Conservation (phyloP, 2,888 invertebrate species). For the Physocephala rufipes region DNA sequence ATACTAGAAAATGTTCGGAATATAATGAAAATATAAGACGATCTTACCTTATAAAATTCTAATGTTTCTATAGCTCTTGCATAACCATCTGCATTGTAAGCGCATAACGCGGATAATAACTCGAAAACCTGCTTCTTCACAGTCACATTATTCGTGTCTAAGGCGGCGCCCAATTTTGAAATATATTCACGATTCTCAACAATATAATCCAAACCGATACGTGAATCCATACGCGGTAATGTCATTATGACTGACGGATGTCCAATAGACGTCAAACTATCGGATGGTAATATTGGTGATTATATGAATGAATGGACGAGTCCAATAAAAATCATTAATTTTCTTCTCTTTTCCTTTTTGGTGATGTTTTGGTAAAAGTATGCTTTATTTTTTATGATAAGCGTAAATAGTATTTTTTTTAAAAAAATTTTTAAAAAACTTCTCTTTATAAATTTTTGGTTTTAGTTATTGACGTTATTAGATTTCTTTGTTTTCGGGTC, state of each 20-base stretch:
- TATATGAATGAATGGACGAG: background rate
- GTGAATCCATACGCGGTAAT: constrained; percentile 79
- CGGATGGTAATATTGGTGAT: background rate
- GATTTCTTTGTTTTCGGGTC: too few species aligned
- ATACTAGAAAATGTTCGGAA: too few species aligned
- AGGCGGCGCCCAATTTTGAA: constrained; percentile 88
- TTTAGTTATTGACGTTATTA: too few species aligned
- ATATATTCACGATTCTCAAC: constrained; percentile 94
- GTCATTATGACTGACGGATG: constrained; percentile 23
- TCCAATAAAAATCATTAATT: background rate
- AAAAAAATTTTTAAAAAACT: too few species aligned
- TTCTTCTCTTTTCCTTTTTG: background rate
- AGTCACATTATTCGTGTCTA: constrained; percentile 88
- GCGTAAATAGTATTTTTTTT: too few species aligned
- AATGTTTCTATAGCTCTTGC: constrained; percentile 87
- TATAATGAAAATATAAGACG: background rate
- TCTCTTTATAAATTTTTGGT: too few species aligned
- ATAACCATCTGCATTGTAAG: constrained; percentile 91
- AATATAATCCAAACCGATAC: constrained; percentile 92
- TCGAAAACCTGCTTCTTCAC: constrained; percentile 98
- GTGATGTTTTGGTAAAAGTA: constrained; percentile 14
- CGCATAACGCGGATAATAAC: constrained; percentile 91
- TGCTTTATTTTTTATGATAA: background rate
- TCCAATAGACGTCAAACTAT: constrained; percentile 40
- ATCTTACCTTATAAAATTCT: constrained; percentile 87